Conservation (phyloP, 2,797 vertebrate genomes). For the Spea hammondii region DNA sequence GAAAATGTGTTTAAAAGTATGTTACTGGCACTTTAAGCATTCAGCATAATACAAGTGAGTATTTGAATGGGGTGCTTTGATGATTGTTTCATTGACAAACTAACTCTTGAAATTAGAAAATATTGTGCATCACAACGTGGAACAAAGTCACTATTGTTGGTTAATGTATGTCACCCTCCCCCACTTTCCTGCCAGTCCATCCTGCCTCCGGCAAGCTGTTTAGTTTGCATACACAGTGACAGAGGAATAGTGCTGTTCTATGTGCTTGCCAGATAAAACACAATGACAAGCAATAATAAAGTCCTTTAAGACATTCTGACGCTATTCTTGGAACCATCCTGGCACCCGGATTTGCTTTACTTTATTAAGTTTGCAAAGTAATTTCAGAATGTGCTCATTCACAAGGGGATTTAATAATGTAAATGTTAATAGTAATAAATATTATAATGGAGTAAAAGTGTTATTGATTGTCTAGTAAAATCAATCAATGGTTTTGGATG, state of each 20-base stretch:
- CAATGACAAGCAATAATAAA: neutral
- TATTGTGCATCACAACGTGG: slow-evolving; percentile 6
- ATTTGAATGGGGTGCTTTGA: slow-evolving; percentile 41
- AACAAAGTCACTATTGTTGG: slow-evolving; percentile 47
- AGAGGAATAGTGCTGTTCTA: slow-evolving; percentile 6
- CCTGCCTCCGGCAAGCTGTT: slow-evolving; percentile 30
- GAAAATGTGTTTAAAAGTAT: neutral
- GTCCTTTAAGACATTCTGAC: neutral
- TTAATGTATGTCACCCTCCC: slow-evolving; percentile 31
- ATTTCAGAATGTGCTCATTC: neutral
- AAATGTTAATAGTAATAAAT: too few relatives aligned
- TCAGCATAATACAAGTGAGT: slow-evolving; percentile 12
- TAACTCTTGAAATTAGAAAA: slow-evolving; percentile 23
- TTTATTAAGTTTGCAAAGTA: neutral
- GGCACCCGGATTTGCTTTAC: neutral
- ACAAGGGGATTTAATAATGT: neutral
- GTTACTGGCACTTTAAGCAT: neutral
- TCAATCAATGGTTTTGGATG: too few relatives aligned
- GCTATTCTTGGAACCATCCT: neutral
- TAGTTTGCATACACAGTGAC: slow-evolving; percentile 29
- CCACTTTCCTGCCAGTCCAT: slow-evolving; percentile 34
- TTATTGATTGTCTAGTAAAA: too few relatives aligned
- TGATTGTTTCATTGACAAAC: slow-evolving; percentile 33
- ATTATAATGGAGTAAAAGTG: too few relatives aligned
- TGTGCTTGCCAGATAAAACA: neutral